Evolutionary conservation across 2,113 vertebrate species (phyloP).

Genomic region (Eurystomus gularis): DNA sequence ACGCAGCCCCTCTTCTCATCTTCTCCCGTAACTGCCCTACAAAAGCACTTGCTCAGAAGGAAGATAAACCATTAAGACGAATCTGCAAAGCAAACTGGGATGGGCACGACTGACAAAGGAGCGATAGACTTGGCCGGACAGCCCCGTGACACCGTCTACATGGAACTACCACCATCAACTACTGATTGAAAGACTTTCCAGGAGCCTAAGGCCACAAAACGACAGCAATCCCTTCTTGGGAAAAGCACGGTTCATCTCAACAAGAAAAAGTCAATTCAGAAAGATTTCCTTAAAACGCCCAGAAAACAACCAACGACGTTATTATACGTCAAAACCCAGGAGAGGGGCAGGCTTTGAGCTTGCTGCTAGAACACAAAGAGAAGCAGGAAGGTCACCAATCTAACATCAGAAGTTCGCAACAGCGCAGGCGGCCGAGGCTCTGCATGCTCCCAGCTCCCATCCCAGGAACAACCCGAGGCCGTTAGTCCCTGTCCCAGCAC

Average conservation of each 20-base stretch:
- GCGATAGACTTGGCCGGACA: accelerated
- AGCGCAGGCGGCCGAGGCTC: background rate
- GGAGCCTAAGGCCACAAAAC: background rate
- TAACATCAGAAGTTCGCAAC: background rate
- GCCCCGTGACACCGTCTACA: accelerated
- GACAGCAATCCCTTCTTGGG: too few relatives aligned
- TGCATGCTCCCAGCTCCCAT: background rate
- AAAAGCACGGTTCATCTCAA: background rate
- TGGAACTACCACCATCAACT: background rate
- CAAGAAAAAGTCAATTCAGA: background rate
- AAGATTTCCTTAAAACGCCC: background rate
- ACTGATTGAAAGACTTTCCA: accelerated
- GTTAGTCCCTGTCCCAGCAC: accelerated
- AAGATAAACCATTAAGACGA: background rate
- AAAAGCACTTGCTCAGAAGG: background rate
- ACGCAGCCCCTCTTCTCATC: background rate
- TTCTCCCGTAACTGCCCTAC: accelerated
- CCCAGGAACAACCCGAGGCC: background rate
- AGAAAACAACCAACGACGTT: background rate
- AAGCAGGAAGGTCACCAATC: background rate
- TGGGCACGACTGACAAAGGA: accelerated
- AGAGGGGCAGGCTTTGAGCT: background rate
- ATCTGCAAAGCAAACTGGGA: background rate
- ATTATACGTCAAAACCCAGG: background rate
- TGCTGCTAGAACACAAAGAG: background rate